Evolutionary conservation across 2,888 invertebrate genomes (phyloP), one percentile per base, ranked within the genome.

Genomic region (Tuberolachnus salignus): DNA sequence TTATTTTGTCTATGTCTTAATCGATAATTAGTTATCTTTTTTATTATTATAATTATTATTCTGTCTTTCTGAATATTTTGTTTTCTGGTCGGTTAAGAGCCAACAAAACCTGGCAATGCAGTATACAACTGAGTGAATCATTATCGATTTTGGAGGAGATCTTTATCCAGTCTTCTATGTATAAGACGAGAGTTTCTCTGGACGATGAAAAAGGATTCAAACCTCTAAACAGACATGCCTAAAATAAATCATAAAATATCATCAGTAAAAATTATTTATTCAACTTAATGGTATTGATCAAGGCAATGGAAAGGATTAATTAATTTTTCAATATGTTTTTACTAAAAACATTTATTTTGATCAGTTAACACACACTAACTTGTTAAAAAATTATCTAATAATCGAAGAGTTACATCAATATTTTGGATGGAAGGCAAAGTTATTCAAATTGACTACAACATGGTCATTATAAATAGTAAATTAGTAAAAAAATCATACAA

Each of bases 71-170:
- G 42, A 78, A 13, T 34, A 78, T 23, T 9, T 78, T 42, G 69
- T 78, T 78, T 69, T 78, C 78, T 59, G 78, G 69, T 78, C 78
- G 69, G 49, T 78, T 78, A 42, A 78, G 69, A 1, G 78, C 67
- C 21, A 78, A 34, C 44, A 78, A 34, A 69, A 78, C 78, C 49
- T 78, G 78, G 4, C 78, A 78, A 49, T 78, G 78, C 9, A 78
- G 78, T 34, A 78, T 69, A 16, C 78, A 78, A 13, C 78, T 78
- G 14, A 78, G 78, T 51, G 78, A 69, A 69, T 78, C 59, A 3
- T 78, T 69, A 34, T 78, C 78, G 42, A 78, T 78, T 51, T 69
- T 78, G 6, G 78, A 69, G 13, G 67, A 67, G 59, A 78, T 67
- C 34, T 69, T 78, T 51, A 78, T 49, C 78, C 78, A 78, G 21